Conservation (phyloP, 2,888 invertebrate species). For the Pterostichus niger region DNA sequence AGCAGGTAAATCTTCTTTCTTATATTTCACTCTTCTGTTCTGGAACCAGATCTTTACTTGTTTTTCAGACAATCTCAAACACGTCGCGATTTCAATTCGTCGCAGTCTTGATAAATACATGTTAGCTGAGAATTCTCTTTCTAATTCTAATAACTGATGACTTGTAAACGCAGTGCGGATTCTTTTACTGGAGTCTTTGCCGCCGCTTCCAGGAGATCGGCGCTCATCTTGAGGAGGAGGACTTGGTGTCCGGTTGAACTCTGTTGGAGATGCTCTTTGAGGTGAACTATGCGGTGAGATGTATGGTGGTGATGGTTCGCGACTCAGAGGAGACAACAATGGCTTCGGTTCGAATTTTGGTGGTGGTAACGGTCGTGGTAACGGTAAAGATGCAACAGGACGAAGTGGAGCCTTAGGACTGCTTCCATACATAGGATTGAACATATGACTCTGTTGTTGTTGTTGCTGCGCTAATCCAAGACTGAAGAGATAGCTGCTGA, state of each 20-base stretch:
- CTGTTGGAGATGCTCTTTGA: conserved; percentile 70
- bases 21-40: conserved; percentile 94
- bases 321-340: conserved; percentile 1
- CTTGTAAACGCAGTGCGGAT: conserved; percentile 97
- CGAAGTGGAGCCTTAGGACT: conserved; percentile 72
- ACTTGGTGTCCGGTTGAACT: conserved; percentile 79
- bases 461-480: conserved; percentile 82
- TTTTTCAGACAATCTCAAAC: conserved; percentile 92
- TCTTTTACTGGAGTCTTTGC: conserved; percentile 86
- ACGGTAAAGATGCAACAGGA: conserved; percentile 73
- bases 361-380: conserved; percentile 68
- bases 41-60: conserved; percentile 98
- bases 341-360: not conserved
- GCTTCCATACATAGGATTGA: conserved; percentile 76
- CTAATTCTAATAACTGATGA: conserved; percentile 91
- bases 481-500: conserved; percentile 83
- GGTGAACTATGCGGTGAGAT: conserved; percentile 69
- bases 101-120: conserved; percentile 94
- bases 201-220: conserved; percentile 73
- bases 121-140: conserved; percentile 92
- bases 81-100: conserved; percentile 95
- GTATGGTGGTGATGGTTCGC: conserved; percentile 68
- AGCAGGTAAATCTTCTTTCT: conserved; percentile 89
- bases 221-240: conserved; percentile 80
- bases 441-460: conserved; percentile 75